These are phyloP conservation scores for Phalacrocorax carbo DNA, from an alignment of 2,113 vertebrate species.

Conservation along the genomic window DNA sequence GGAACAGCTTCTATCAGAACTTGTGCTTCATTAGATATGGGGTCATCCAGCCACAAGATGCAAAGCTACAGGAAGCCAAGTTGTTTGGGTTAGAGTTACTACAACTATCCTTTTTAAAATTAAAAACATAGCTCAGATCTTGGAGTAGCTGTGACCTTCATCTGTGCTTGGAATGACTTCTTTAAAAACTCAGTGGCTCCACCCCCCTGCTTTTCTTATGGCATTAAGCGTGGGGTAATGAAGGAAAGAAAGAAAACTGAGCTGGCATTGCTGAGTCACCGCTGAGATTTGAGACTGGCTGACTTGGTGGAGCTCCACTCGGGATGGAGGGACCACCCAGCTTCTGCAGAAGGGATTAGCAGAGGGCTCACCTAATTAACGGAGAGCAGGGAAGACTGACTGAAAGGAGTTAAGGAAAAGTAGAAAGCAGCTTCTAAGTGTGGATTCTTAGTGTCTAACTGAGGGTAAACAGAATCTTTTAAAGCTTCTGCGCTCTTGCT, in stretches of 20 bases:
- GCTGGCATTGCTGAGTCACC: slow-evolving; percentile 20
- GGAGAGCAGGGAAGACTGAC: not conserved
- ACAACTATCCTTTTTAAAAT: not conserved
- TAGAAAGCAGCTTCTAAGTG: not conserved
- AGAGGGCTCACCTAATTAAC: not conserved
- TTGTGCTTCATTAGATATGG: not conserved
- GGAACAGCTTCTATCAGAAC: not conserved
- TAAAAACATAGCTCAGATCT: not conserved
- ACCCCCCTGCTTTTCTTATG: not conserved
- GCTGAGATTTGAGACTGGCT: not conserved
- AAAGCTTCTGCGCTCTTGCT: not conserved
- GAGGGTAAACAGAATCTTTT: not conserved
- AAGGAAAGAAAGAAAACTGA: not conserved
- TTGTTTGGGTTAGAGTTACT: not conserved
- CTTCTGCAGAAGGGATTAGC: not conserved
- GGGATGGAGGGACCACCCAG: not conserved
- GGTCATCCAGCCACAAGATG: not conserved
- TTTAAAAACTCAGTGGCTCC: not conserved
- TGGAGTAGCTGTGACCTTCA: not conserved
- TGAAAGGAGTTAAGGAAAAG: not conserved
- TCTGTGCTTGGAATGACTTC: not conserved
- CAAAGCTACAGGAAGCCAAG: not conserved
- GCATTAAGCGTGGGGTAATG: not conserved
- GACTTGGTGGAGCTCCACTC: not conserved
- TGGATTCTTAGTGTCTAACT: not conserved